Evolutionary conservation across 1,140 invertebrate species (phyloP).

Genomic region (Planococcus citri): DNA sequence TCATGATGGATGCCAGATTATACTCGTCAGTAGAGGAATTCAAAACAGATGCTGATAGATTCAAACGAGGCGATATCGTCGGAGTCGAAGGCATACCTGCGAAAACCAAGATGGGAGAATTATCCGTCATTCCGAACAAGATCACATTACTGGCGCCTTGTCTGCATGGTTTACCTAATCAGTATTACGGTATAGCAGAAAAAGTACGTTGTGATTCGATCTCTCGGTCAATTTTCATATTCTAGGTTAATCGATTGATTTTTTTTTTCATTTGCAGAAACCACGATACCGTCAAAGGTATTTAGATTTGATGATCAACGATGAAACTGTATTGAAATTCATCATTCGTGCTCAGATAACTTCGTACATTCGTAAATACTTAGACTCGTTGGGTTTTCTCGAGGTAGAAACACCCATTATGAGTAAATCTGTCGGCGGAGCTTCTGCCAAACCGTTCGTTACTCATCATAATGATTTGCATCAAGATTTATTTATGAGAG

Average conservation of each 20-base stretch:
- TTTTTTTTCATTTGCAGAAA: conserved; percentile 41
- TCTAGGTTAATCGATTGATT: conserved; percentile 14
- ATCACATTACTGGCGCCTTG: conserved; percentile 87
- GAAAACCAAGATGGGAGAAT: conserved; percentile 95
- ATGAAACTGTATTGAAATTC: conserved; percentile 79
- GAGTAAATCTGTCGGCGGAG: conserved; percentile 98
- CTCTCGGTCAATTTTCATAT: conserved; percentile 21
- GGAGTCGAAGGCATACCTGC: conserved; percentile 81
- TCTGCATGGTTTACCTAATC: conserved; percentile 92
- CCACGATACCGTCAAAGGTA: conserved; percentile 91
- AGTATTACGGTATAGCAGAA: conserved; percentile 95
- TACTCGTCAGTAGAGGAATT: conserved; percentile 66
- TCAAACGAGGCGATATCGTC: conserved; percentile 91
- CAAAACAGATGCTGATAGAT: conserved; percentile 59
- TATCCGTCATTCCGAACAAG: conserved; percentile 81
- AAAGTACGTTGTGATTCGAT: conserved; percentile 55
- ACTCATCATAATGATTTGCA: conserved; percentile 98
- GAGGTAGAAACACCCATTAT: conserved; percentile 99
- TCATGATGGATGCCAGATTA: conserved; percentile 69
- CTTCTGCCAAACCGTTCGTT: conserved; percentile 95
- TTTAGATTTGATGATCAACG: conserved; percentile 93
- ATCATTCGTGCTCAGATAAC: conserved; percentile 82
- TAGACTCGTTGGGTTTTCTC: conserved; percentile 88
- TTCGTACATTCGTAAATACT: conserved; percentile 76
- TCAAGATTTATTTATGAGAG: conserved; percentile 92